Conservation (phyloP, 2,113 vertebrate genomes). For the Pyxicephalus adspersus region DNA sequence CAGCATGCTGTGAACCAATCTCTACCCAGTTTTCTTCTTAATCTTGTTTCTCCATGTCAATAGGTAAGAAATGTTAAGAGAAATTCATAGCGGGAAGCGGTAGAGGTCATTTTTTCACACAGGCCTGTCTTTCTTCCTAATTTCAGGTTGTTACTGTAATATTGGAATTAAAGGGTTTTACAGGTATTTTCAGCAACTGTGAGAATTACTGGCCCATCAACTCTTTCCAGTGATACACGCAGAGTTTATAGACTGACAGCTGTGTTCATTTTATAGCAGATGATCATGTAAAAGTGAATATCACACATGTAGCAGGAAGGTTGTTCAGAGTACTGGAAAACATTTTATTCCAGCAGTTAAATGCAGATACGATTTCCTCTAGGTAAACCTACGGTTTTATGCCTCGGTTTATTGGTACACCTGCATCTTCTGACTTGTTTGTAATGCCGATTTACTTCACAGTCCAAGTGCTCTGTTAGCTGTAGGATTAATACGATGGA, state of each 20-base stretch:
- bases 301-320: background rate
- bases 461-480: conserved; percentile 10
- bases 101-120: conserved; percentile 14
- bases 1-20: conserved; percentile 42
- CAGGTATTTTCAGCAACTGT: conserved; percentile 3
- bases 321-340: background rate
- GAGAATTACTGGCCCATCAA: conserved; percentile 40
- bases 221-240: background rate
- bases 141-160: background rate
- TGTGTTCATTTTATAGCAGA: conserved; percentile 20
- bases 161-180: conserved; percentile 1
- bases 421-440: background rate
- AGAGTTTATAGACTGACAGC: conserved; percentile 29
- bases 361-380: conserved; percentile 10
- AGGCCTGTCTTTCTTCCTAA: conserved; percentile 11
- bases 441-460: background rate
- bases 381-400: background rate
- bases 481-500: conserved; percentile 21
- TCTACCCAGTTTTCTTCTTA: background rate
- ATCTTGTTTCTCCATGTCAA: conserved; percentile 11
- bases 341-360: conserved; percentile 9
- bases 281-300: background rate
- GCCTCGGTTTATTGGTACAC: background rate
- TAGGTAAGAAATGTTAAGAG: conserved; percentile 29
- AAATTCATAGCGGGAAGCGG: background rate